Conservation (phyloP, 2,888 invertebrate species). For the Drosophila histrio region DNA sequence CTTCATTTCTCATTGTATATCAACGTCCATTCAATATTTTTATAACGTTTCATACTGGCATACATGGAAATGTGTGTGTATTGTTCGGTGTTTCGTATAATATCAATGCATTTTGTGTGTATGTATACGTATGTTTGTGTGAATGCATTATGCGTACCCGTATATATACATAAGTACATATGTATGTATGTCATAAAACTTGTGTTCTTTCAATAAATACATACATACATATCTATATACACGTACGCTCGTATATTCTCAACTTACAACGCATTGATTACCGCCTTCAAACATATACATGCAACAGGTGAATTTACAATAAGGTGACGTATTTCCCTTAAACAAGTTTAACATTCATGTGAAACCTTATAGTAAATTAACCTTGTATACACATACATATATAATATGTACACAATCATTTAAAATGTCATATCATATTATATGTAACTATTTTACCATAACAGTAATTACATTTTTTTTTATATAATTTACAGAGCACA, state of each 20-base stretch:
- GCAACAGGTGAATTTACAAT: no score
- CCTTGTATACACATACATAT: neutral
- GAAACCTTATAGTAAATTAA: no score
- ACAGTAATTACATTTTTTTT: slow-evolving; percentile 65
- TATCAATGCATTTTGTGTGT: neutral
- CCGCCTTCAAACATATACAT: slow-evolving; percentile 5
- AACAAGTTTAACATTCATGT: no score
- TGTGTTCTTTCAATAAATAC: neutral
- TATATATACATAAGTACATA: no score
- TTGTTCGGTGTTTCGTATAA: no score
- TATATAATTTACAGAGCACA: slow-evolving; percentile 80
- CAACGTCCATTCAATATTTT: slow-evolving; percentile 4
- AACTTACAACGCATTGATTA: slow-evolving; percentile 8
- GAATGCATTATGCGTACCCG: neutral
- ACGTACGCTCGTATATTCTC: neutral
- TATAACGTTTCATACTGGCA: slow-evolving; percentile 6
- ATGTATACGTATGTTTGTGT: neutral
- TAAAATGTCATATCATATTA: slow-evolving; percentile 25
- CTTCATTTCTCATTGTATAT: slow-evolving; percentile 16
- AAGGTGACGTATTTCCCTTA: no score
- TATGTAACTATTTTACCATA: slow-evolving; percentile 49
- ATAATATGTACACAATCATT: slow-evolving; percentile 20
- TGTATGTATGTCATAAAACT: slow-evolving; percentile 2
- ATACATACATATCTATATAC: neutral
- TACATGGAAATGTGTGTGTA: neutral